Evolutionary conservation across 2,888 invertebrate species (phyloP).

Genomic region (Mycalesis mineus): DNA sequence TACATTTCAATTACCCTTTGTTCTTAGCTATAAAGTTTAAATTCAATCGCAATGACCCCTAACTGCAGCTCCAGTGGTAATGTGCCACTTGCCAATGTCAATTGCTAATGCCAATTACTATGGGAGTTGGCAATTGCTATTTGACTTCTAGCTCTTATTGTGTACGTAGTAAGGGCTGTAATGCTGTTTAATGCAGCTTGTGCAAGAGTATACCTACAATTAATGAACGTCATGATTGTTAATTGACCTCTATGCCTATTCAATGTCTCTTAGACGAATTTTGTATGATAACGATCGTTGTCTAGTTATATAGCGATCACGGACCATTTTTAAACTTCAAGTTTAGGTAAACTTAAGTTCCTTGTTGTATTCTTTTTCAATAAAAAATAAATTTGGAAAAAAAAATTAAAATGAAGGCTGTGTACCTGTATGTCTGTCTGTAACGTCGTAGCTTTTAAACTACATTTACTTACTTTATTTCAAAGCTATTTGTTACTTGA

Average conservation of each 20-base stretch:
- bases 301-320: too few relatives aligned
- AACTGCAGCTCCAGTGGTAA: conserved; percentile 25
- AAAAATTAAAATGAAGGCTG: too few relatives aligned
- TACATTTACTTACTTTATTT: too few relatives aligned
- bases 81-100: conserved; percentile 13
- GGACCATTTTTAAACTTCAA: too few relatives aligned
- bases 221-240: not conserved
- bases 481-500: too few relatives aligned
- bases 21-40: conserved; percentile 29
- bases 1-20: conserved; percentile 24
- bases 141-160: conserved; percentile 1
- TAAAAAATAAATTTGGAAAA: too few relatives aligned
- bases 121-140: conserved; percentile 1
- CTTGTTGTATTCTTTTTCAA: too few relatives aligned
- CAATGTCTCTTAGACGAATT: not conserved
- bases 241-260: not conserved
- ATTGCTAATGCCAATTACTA: conserved; percentile 21
- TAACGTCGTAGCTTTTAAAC: too few relatives aligned
- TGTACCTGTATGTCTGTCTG: too few relatives aligned
- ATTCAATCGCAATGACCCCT: conserved; percentile 29
- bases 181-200: not conserved
- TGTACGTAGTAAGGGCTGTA: not conserved
- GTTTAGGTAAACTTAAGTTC: too few relatives aligned
- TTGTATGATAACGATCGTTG: not conserved
- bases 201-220: not conserved